Evolutionary conservation across 2,797 vertebrate genomes (phyloP).

Genomic region (Tarsius wallacei): DNA sequence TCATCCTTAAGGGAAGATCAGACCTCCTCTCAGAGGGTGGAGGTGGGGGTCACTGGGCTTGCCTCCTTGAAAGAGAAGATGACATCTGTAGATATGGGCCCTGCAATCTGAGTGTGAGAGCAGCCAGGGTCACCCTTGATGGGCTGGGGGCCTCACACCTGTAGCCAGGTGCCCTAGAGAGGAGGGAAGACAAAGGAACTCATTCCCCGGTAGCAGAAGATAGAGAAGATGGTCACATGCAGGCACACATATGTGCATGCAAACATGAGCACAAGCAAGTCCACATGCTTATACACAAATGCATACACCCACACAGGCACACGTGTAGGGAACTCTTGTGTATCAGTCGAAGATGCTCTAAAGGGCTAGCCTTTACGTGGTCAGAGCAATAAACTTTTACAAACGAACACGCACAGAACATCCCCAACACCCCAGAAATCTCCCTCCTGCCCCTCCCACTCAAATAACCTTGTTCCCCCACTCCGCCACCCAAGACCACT

Average conservation of each 20-base stretch:
- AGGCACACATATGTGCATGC: not conserved
- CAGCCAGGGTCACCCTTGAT: rapidly evolving
- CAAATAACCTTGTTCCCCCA: not conserved
- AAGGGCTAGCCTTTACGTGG: not conserved
- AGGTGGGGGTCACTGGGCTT: not conserved
- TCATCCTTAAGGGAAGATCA: not conserved
- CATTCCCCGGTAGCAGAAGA: not conserved
- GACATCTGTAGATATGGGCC: not conserved
- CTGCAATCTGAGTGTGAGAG: rapidly evolving
- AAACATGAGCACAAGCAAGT: not conserved
- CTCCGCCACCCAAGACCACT: too few species aligned
- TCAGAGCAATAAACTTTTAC: not conserved
- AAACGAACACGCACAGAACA: too few species aligned
- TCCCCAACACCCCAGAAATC: too few species aligned
- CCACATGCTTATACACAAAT: not conserved
- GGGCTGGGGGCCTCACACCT: not conserved
- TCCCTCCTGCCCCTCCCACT: not conserved
- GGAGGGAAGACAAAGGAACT: too few species aligned
- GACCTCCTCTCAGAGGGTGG: not conserved
- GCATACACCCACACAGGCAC: not conserved
- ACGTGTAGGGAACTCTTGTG: not conserved
- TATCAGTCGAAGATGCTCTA: not conserved
- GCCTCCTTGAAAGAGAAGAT: not conserved
- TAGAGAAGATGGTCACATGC: not conserved
- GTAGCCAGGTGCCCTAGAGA: not conserved